These are phyloP conservation scores for Leucoraja ocellata DNA, from an alignment of 2,797 vertebrate species.

Conservation along the genomic window DNA sequence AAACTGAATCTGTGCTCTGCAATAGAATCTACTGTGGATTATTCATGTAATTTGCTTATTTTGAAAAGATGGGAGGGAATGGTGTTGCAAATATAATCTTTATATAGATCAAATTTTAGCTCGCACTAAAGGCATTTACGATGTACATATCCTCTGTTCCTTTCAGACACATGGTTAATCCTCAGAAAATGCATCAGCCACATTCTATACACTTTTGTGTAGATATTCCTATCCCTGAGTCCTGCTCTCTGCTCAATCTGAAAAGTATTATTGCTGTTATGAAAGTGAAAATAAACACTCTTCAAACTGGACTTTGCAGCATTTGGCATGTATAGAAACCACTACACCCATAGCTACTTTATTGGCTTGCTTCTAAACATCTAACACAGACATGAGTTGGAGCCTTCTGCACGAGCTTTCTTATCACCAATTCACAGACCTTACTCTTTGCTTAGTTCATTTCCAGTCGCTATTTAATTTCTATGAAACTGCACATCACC, in stretches of 20 bases:
- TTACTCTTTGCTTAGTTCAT: constrained; percentile 26
- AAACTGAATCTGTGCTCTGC: background rate
- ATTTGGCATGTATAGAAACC: background rate
- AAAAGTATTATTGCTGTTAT: background rate
- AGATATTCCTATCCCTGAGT: background rate
- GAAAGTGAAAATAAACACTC: constrained; percentile 11
- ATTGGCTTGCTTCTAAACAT: constrained; percentile 14
- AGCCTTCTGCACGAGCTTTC: background rate
- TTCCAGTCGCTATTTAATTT: constrained; percentile 20
- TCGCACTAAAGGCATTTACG: background rate
- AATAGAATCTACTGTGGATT: background rate
- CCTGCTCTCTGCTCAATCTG: background rate
- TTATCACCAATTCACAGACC: constrained; percentile 31
- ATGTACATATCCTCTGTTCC: background rate
- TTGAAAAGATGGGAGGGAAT: no score
- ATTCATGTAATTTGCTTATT: background rate
- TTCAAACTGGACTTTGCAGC: background rate
- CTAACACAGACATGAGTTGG: constrained; percentile 2
- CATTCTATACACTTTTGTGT: background rate
- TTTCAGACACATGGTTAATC: background rate
- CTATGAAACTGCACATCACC: constrained; percentile 27
- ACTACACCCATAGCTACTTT: background rate
- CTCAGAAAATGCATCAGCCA: background rate
- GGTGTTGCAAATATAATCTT: background rate
- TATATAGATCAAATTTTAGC: background rate